phyloP scores from a whole-genome alignment of 1,140 invertebrate genomes.

The Drosophila ficusphila region DNA sequence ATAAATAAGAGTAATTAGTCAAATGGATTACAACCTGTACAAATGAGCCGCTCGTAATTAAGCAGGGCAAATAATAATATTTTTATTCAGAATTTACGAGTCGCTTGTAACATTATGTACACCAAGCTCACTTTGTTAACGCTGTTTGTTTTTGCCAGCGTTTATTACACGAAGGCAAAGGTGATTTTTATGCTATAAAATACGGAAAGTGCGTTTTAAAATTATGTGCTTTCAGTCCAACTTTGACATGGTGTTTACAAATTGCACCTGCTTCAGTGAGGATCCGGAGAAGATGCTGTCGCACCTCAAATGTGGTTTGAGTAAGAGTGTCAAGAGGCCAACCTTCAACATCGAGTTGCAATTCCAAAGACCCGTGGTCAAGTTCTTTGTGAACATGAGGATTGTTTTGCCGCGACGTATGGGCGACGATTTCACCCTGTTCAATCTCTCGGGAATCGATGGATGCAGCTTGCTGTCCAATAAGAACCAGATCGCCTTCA shows the following conservation, averaged over 20 bases:
- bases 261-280: constrained; percentile 39
- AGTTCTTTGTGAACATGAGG: constrained; percentile 49
- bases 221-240: constrained; percentile 16
- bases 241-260: constrained; percentile 51
- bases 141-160: constrained; percentile 3
- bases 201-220: neutral
- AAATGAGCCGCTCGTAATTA: constrained; percentile 26
- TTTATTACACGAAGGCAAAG: constrained; percentile 6
- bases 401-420: constrained; percentile 27
- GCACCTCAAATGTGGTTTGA: constrained; percentile 33
- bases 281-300: constrained; percentile 45
- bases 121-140: constrained; percentile 18
- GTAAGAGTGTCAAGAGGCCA: constrained; percentile 45
- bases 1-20: constrained; percentile 41
- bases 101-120: constrained; percentile 17
- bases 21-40: constrained; percentile 15
- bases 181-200: neutral
- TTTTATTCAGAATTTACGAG: constrained; percentile 17
- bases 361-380: constrained; percentile 44
- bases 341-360: constrained; percentile 46
- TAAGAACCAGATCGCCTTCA: constrained; percentile 56
- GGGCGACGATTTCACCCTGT: constrained; percentile 34
- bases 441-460: constrained; percentile 54
- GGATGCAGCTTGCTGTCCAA: constrained; percentile 56
- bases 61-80: constrained; percentile 15